A percentile compares a stretch with the other conserved stretches of the same genome.
Evolutionary conservation across 2,888 invertebrate species (phyloP).

Genomic region (Thereva nobilitata): DNA sequence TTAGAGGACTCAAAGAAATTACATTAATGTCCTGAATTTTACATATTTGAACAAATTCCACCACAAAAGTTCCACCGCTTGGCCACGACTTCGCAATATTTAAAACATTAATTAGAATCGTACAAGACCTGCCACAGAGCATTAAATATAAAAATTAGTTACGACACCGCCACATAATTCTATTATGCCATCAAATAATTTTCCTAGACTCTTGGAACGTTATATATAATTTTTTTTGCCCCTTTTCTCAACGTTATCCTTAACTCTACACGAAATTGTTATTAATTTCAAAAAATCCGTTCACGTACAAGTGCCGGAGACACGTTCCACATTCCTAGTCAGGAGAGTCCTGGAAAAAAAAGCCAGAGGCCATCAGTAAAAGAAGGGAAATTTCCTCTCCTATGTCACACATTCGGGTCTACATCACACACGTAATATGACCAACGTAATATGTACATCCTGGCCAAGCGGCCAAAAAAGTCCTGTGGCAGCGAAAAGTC

Average conservation of each 20-base stretch:
- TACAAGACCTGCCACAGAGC: no score
- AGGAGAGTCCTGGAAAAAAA: conserved; percentile 19
- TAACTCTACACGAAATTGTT: conserved; percentile 8
- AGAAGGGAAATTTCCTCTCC: conserved; percentile 26
- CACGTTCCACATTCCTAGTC: conserved; percentile 27
- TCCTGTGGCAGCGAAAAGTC: conserved; percentile 8
- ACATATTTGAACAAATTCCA: no score
- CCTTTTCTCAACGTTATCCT: neutral
- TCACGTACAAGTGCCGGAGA: conserved; percentile 27
- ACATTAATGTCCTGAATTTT: no score
- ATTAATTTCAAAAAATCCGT: conserved; percentile 35
- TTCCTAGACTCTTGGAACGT: conserved; percentile 12
- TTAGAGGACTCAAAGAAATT: no score
- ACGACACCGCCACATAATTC: conserved; percentile 28
- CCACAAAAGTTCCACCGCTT: no score
- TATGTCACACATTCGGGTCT: conserved; percentile 23
- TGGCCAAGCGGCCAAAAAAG: conserved; percentile 25
- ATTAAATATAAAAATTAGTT: conserved; percentile 9
- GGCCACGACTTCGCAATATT: no score
- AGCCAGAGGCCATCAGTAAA: conserved; percentile 27
- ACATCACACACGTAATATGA: no score
- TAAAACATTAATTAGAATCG: no score
- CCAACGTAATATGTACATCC: neutral
- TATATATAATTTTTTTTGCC: neutral
- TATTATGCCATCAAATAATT: conserved; percentile 33